Conservation (phyloP, 2,888 invertebrate genomes). For the Synergus gifuensis region DNA sequence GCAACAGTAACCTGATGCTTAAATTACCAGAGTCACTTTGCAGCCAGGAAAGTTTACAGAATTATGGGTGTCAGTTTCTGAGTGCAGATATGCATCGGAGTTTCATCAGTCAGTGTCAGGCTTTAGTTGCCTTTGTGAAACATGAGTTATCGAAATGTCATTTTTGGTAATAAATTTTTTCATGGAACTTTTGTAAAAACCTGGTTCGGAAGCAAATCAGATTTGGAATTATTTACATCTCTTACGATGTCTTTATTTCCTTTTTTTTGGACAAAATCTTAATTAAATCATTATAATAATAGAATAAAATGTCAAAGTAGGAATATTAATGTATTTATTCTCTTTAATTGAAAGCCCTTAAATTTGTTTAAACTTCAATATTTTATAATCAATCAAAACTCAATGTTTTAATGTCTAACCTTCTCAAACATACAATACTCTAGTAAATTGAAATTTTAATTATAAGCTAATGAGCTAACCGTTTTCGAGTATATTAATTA, state of each 20-base stretch:
- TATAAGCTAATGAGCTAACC: neutral
- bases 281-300: too few relatives aligned
- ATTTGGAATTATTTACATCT: too few relatives aligned
- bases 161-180: neutral
- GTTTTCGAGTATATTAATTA: too few relatives aligned
- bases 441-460: neutral
- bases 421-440: neutral
- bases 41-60: neutral
- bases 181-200: neutral
- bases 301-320: too few relatives aligned
- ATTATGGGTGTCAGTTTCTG: neutral
- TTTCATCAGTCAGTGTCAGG: slow-evolving; percentile 16
- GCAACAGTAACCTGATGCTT: neutral
- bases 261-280: too few relatives aligned
- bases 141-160: neutral
- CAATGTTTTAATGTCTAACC: neutral
- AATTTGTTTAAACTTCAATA: neutral
- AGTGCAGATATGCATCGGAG: neutral
- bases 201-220: too few relatives aligned
- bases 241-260: too few relatives aligned
- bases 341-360: neutral
- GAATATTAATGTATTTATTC: too few relatives aligned
- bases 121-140: neutral
- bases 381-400: neutral
- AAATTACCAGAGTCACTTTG: slow-evolving; percentile 16